These are phyloP conservation scores for Rosalia funebris DNA, from an alignment of 2,888 invertebrate genomes.

Conservation along the genomic window DNA sequence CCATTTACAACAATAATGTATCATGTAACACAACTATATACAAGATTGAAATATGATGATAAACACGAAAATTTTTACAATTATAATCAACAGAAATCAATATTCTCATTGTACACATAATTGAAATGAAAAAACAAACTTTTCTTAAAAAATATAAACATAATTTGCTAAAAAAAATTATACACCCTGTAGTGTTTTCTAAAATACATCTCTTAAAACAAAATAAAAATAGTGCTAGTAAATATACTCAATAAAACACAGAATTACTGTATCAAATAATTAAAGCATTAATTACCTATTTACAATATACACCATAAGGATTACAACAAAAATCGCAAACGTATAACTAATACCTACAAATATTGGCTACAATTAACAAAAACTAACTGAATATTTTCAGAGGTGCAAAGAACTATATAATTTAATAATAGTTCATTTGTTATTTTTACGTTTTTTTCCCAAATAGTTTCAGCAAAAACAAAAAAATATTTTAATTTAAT, in stretches of 20 bases:
- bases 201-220: constrained; percentile 2
- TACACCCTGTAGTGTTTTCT: constrained; percentile 35
- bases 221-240: neutral
- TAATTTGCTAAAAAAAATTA: constrained; percentile 30
- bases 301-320: constrained; percentile 32
- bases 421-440: neutral
- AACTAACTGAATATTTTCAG: neutral
- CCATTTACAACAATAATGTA: constrained; percentile 45
- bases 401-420: neutral
- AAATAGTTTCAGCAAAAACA: too few relatives aligned
- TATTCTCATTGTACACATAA: constrained; percentile 16
- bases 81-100: constrained; percentile 7
- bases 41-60: constrained; percentile 14
- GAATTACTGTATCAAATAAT: constrained; percentile 37
- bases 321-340: constrained; percentile 21
- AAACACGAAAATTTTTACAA: constrained; percentile 8
- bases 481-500: too few relatives aligned
- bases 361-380: constrained; percentile 16
- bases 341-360: constrained; percentile 12
- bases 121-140: too few relatives aligned
- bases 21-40: constrained; percentile 19
- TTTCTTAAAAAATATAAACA: constrained; percentile 24
- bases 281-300: constrained; percentile 34
- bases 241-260: constrained; percentile 19
- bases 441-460: neutral